Percentiles rank a stretch among this genome's conserved stretches.
phyloP scores from a whole-genome alignment of 1,140 invertebrate species.

The Tetraneura akinire region DNA sequence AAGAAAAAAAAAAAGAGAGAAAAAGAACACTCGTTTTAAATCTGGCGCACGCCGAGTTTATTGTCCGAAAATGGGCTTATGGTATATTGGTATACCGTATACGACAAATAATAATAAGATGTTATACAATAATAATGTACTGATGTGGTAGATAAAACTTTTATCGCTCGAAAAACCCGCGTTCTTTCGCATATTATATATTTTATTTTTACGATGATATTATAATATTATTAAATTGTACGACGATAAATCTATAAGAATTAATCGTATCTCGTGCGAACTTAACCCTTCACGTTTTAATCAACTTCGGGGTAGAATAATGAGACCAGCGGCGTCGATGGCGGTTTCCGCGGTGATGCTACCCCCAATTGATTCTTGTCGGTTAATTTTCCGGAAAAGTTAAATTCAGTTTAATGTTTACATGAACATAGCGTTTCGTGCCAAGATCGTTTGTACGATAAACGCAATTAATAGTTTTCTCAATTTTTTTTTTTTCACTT shows the following conservation, averaged over 20 bases:
- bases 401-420: conserved; percentile 18
- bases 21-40: not conserved
- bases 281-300: conserved; percentile 13
- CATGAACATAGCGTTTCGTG: not conserved
- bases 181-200: too few relatives aligned
- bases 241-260: not conserved
- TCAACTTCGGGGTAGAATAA: not conserved
- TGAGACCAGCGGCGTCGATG: not conserved
- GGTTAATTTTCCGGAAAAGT: conserved; percentile 22
- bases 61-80: conserved; percentile 26
- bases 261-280: conserved; percentile 20
- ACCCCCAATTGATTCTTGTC: conserved; percentile 35
- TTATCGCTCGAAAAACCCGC: not conserved
- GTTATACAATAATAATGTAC: too few relatives aligned
- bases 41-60: conserved; percentile 27
- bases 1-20: not conserved
- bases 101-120: not conserved
- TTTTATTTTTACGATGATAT: too few relatives aligned
- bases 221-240: not conserved
- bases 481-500: too few relatives aligned
- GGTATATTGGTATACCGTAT: not conserved
- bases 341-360: not conserved
- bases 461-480: too few relatives aligned
- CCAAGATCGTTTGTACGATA: too few relatives aligned
- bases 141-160: not conserved